Conservation (phyloP, 2,797 vertebrate species). For the Hoplostethus atlanticus region DNA sequence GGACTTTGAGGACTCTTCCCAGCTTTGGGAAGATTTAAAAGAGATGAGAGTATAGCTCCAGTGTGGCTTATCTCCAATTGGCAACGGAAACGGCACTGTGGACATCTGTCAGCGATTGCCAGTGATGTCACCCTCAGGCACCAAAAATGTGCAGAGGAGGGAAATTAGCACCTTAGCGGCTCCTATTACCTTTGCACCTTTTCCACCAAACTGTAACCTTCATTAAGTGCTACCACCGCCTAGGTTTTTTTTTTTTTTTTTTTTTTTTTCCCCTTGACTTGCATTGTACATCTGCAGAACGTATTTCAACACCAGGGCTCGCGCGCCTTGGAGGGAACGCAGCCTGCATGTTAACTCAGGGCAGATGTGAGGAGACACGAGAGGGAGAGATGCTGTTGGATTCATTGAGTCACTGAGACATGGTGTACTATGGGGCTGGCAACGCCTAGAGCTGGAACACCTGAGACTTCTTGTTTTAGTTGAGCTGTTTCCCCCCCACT, state of each 20-base stretch:
- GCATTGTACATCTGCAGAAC: conserved; percentile 74
- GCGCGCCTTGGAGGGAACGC: conserved; percentile 64
- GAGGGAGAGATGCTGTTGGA: conserved; percentile 59
- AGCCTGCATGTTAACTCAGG: conserved; percentile 73
- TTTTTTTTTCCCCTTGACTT: conserved; percentile 7
- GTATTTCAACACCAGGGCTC: conserved; percentile 62
- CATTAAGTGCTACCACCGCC: conserved; percentile 52
- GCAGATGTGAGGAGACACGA: conserved; percentile 79
- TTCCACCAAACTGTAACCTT: conserved; percentile 57
- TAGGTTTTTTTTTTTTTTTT: neutral
- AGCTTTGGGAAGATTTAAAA: conserved; percentile 22
- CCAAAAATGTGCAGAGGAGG: conserved; percentile 47
- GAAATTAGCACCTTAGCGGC: conserved; percentile 47
- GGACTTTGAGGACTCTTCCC: neutral
- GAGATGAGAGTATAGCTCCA: conserved; percentile 14
- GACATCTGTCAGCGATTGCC: conserved; percentile 71
- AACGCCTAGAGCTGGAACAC: conserved; percentile 65
- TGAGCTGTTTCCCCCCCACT: conserved; percentile 48
- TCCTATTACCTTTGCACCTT: conserved; percentile 21
- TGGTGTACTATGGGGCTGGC: conserved; percentile 41
- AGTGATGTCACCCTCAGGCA: conserved; percentile 71
- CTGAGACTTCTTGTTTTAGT: conserved; percentile 77
- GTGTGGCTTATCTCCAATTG: conserved; percentile 40
- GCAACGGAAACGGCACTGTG: conserved; percentile 36
- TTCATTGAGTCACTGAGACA: conserved; percentile 53